Base-by-base conservation (phyloP, 2,888 invertebrate genomes). In the Loripinus fragilis region DNA sequence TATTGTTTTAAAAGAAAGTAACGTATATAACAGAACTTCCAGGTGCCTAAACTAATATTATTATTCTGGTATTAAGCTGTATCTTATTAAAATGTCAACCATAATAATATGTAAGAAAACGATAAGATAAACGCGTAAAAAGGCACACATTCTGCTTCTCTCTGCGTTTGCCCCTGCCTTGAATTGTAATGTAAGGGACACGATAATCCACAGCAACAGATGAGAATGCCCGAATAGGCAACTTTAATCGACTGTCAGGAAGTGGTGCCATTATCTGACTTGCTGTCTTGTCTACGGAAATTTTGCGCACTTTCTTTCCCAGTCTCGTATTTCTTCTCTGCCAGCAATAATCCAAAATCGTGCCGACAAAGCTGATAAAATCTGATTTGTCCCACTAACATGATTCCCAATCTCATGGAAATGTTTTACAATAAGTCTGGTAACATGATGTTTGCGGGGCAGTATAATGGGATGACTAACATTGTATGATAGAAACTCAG, bases 401-500 rank as follows among this genome's bases (percentile, higher is more conserved):
- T 50, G 74, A 1, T 42, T 15, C 15, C 52, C 66, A 35, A 67
- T 30, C 69, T 79, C 76, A 67, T 76, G 81, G 48, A 71, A 69
- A 12, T 74, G 25, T 45, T 78, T 71, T 0, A 82, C 67, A 2
- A 76, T 76, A 1, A 83, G 66, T 48, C 66, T 75, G 33, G 76
- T 81, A 23, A 78, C 72, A 64, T 71, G 33, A 25, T 69, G 23
- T 60, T 74, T 71, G 48, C 78, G 25, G 67, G 82, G 82, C 23
- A 85, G 41, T 20, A 78, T 71, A n/a, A 81, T 42, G 23, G 81
- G 78, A 78, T 65, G 73, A 38, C 64, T n/a, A n/a, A 60, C 70
- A 45, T 76, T 74, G 60, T 66, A 74, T n/a, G 80, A 48, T 10
- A 83, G 38, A n/a, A 64, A 73, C 41, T 80, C 60, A 25, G 76